phyloP scores from a whole-genome alignment of 2,888 invertebrate genomes.

The Sphaerophoria taeniata region DNA sequence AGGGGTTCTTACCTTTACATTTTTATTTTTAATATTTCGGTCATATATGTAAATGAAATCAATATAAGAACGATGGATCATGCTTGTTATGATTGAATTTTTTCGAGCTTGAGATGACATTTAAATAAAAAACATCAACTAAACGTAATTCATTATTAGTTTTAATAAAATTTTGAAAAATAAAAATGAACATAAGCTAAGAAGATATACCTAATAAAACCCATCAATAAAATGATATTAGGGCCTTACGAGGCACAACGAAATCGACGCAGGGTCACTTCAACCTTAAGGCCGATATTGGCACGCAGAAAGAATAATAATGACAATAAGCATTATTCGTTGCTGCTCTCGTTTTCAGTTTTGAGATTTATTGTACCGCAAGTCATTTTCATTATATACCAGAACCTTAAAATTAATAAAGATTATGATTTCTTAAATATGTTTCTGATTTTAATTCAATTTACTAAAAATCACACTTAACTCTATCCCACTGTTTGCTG shows the following conservation, averaged over 20 bases:
- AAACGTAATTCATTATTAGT: slow-evolving; percentile 45
- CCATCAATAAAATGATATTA: slow-evolving; percentile 50
- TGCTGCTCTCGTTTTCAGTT: too few species aligned
- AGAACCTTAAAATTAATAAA: too few species aligned
- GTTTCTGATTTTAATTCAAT: not conserved
- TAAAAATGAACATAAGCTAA: too few species aligned
- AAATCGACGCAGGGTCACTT: not conserved
- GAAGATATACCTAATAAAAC: slow-evolving; percentile 39
- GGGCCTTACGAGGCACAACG: slow-evolving; percentile 31
- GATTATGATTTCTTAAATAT: too few species aligned
- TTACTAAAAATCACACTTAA: not conserved
- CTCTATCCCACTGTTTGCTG: not conserved
- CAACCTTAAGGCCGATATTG: too few species aligned
- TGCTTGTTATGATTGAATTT: not conserved
- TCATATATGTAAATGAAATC: too few species aligned
- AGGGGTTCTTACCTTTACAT: not conserved
- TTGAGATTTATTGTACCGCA: too few species aligned
- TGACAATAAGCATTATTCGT: not conserved
- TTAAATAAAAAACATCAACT: slow-evolving; percentile 32
- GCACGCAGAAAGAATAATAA: slow-evolving; percentile 23
- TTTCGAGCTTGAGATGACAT: slow-evolving; percentile 24
- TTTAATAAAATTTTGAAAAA: slow-evolving; percentile 26
- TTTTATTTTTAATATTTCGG: not conserved
- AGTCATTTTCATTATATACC: too few species aligned
- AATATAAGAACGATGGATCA: too few species aligned